A percentile compares a stretch with the other conserved stretches of the same genome.
Conservation (phyloP, 2,113 vertebrate species). For the Hyperopisus bebe region DNA sequence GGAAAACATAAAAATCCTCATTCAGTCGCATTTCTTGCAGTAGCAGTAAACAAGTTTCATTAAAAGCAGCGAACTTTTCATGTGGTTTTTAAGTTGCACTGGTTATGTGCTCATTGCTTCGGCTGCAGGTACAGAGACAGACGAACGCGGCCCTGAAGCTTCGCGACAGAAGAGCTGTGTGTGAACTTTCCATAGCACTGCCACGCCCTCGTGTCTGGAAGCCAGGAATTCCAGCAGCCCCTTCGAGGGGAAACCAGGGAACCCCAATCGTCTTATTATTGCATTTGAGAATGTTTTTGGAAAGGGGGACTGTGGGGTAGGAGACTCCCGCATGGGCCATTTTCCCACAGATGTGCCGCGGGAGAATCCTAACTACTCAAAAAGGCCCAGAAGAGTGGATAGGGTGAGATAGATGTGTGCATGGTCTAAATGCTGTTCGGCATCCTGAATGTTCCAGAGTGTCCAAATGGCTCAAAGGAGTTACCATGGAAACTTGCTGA, state of each 20-base stretch:
- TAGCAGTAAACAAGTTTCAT: not conserved
- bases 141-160: not conserved
- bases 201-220: not conserved
- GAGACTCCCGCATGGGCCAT: constrained; percentile 24
- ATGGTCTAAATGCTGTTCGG: not conserved
- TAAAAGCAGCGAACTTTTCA: not conserved
- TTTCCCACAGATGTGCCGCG: constrained; percentile 31
- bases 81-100: not conserved
- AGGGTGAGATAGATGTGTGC: not conserved
- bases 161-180: not conserved
- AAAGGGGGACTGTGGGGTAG: constrained; percentile 22
- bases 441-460: not conserved
- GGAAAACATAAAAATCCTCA: not conserved
- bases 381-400: constrained; percentile 14
- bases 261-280: constrained; percentile 30
- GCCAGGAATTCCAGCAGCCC: constrained; percentile 8
- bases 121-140: not conserved
- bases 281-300: constrained; percentile 37
- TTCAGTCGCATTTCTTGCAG: not conserved
- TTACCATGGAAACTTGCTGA: not conserved
- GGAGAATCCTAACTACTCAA: constrained; percentile 28
- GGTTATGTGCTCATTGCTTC: not conserved
- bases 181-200: not conserved
- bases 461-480: not conserved
- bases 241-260: not conserved